Conservation (phyloP, 2,888 invertebrate genomes). For the Resseliella maxima region DNA sequence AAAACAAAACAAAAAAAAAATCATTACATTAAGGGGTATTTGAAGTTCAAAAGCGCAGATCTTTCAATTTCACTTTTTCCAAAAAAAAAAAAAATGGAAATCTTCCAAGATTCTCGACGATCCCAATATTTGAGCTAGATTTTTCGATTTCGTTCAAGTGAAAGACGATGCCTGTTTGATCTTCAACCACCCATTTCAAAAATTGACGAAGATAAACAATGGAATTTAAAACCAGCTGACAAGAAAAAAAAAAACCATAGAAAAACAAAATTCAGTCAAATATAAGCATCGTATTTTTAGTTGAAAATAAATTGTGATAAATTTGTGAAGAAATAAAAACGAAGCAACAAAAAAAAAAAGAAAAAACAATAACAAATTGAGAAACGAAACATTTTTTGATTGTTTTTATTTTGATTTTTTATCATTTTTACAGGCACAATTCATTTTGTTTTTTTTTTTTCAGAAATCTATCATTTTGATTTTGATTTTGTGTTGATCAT, state of each 20-base stretch:
- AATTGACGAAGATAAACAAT: neutral
- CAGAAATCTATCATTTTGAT: neutral
- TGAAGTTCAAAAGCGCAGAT: neutral
- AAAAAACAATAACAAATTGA: constrained; percentile 23
- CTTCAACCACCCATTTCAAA: neutral
- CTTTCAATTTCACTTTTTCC: constrained; percentile 6
- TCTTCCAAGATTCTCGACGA: neutral
- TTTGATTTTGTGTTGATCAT: neutral
- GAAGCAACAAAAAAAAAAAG: neutral
- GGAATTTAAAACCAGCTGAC: neutral
- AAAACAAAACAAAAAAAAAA: neutral
- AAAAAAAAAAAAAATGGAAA: neutral
- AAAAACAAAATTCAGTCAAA: neutral
- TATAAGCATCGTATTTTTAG: neutral
- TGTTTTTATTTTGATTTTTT: neutral
- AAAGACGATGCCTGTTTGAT: neutral
- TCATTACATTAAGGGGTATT: too few relatives aligned
- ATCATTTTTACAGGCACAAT: neutral
- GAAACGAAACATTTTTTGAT: neutral
- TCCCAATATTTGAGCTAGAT: neutral
- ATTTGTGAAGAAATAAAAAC: constrained; percentile 28
- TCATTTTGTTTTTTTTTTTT: neutral
- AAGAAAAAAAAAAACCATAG: neutral
- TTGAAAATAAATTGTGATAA: constrained; percentile 36
- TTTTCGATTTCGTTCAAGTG: neutral